Evolutionary conservation across 2,888 invertebrate species (phyloP), one percentile per base, ranked within the genome.

Genomic region (Trilocha varians): DNA sequence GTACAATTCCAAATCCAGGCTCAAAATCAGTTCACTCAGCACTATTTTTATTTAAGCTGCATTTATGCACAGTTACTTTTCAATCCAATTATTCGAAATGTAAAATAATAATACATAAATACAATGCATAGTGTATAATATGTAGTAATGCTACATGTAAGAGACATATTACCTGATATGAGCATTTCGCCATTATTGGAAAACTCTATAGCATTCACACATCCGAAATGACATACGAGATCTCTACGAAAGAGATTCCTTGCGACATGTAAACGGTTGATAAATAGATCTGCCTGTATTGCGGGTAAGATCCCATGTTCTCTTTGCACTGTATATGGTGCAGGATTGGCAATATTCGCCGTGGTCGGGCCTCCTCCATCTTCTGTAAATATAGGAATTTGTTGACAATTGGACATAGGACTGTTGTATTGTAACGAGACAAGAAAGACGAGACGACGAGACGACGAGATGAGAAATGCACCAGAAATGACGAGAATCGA

Each of bases 141-240:
- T n/a, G n/a, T n/a, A n/a, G n/a, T n/a, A n/a, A n/a, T n/a, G n/a
- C n/a, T n/a, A n/a, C n/a, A n/a, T n/a, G n/a, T n/a, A n/a, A n/a
- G n/a, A n/a, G n/a, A n/a, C n/a, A n/a, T n/a, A 54, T 45, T 87
- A 96, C 97, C 97, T 70, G 97, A 97, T 58, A 93, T 91, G 49
- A 98, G 89, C 59, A 91, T 90, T 78, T 94, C 91, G 57, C 96
- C 96, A 82, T 95, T 92, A 55, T 90, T 88, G 40, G 96, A 96
- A 87, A 97, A 98, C 84, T 97, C 97, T 59, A 97, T 93, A 49
- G 97, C 97, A 88, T 98, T 98, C 44, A 98, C 96, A 88, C 97
- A 98, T 65, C 97, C 97, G 87, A 91, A 97, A 87, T 97, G 97
- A 52, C 94, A 93, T 53, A 91, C 87, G 43, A 97, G 88, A 82